Conservation (phyloP, 2,113 vertebrate species). For the Chauna torquata region DNA sequence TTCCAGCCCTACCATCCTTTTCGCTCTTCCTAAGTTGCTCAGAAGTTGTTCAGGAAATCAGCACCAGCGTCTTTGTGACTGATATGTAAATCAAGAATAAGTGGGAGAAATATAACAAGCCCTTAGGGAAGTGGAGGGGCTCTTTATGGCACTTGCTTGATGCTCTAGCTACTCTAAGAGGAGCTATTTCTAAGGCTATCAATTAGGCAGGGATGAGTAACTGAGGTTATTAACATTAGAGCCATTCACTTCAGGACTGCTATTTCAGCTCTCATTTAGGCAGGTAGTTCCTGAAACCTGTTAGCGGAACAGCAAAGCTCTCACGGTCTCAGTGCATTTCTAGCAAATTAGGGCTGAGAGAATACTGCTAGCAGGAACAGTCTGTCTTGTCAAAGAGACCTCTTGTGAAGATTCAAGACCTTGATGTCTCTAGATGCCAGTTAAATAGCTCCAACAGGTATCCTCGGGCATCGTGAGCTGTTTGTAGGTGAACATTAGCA, state of each 20-base stretch:
- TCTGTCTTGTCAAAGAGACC: not conserved
- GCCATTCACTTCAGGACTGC: not conserved
- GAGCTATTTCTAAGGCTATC: not conserved
- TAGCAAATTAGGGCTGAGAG: not conserved
- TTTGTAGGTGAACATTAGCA: not conserved
- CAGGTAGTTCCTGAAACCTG: not conserved
- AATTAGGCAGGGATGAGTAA: constrained; percentile 11
- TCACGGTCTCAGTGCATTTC: not conserved
- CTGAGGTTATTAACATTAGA: not conserved
- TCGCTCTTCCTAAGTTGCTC: not conserved
- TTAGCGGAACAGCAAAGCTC: not conserved
- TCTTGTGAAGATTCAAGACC: not conserved
- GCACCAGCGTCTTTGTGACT: not conserved
- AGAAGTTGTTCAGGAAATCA: not conserved
- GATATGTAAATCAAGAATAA: constrained; percentile 40
- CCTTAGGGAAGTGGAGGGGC: not conserved
- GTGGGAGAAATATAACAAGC: not conserved
- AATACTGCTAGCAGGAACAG: not conserved
- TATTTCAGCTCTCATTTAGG: not conserved
- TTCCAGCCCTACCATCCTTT: not conserved
- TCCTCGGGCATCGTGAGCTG: not conserved
- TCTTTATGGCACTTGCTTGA: not conserved
- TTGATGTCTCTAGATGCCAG: not conserved
- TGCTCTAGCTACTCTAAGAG: not conserved
- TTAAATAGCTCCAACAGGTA: not conserved